Conservation (phyloP, 2,797 vertebrate genomes). For the Propithecus perrieri region DNA sequence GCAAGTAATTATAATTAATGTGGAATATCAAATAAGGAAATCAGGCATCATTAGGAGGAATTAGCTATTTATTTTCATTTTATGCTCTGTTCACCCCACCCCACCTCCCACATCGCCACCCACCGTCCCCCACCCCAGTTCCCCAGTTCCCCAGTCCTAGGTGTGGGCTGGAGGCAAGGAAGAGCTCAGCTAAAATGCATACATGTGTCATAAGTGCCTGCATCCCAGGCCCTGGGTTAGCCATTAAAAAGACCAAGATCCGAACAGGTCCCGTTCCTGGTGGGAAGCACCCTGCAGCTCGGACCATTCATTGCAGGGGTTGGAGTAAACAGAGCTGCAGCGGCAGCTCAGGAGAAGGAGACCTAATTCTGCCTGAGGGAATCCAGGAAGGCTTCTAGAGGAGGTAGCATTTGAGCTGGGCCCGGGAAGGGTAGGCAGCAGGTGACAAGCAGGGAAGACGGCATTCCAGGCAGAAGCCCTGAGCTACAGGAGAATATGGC, state of each 20-base stretch:
- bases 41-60: conserved; percentile 89
- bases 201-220: background rate
- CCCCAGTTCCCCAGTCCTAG: background rate
- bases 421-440: background rate
- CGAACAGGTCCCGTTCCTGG: background rate
- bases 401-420: conserved; percentile 28
- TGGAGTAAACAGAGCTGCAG: background rate
- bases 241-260: background rate
- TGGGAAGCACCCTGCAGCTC: background rate
- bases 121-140: background rate
- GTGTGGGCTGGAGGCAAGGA: background rate
- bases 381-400: conserved; percentile 3
- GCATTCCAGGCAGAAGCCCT: background rate
- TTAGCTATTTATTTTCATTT: conserved; percentile 90
- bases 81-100: conserved; percentile 82
- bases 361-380: background rate
- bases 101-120: conserved; percentile 69
- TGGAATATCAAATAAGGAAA: conserved; percentile 90
- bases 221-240: background rate
- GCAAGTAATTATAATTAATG: conserved; percentile 92
- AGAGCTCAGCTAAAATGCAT: background rate
- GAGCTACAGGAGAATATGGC: background rate
- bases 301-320: background rate
- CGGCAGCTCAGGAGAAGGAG: background rate
- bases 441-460: background rate